Evolutionary conservation across 2,888 invertebrate species (phyloP), one percentile per base, ranked within the genome.

Genomic region (Galeruca laticollis): DNA sequence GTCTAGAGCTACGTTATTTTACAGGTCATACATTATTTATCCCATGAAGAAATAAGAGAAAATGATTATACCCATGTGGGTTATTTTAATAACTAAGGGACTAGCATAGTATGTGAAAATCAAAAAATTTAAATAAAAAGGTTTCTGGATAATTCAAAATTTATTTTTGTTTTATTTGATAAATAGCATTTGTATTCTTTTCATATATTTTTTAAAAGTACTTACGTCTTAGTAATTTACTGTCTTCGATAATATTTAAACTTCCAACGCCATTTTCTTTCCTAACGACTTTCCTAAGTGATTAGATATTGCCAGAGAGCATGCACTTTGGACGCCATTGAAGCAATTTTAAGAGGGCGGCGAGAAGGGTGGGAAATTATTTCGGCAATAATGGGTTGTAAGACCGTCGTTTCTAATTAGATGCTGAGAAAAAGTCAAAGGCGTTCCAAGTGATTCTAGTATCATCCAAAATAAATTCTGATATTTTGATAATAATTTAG

Each of bases 281-380:
- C 35, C 15, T 35, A 35, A 57, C 35, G 56, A 35, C 56, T 57
- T 52, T 68, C 73, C 70, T 65, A 66, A 70, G 67, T 73, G 68
- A 73, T 73, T 73, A 68, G 66, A 66, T 72, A 70, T 61, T 68
- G 67, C 62, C 61, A 67, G 61, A 72, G 66, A 71, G 70, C 70
- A 68, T 54, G 59, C 70, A 63, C 62, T 69, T 67, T 61, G 61
- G 51, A 20, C 18, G 71, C 65, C 63, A 71, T 65, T 65, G 61
- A 52, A 69, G 11, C 61, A 61, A 31, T 31, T 51, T 33, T 47
- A 33, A 31, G 31, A 33, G 51, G n/a, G 26, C 49, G 35, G 49
- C 49, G 49, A 10, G 15, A 8, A 35, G 20, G 57, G 56, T 56
- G 52, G 37, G 60, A 60, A 10, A 64, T 62, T 61, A 68, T 56